Evolutionary conservation across 2,797 vertebrate species (phyloP).

Genomic region (Aselliscus stoliczkanus): DNA sequence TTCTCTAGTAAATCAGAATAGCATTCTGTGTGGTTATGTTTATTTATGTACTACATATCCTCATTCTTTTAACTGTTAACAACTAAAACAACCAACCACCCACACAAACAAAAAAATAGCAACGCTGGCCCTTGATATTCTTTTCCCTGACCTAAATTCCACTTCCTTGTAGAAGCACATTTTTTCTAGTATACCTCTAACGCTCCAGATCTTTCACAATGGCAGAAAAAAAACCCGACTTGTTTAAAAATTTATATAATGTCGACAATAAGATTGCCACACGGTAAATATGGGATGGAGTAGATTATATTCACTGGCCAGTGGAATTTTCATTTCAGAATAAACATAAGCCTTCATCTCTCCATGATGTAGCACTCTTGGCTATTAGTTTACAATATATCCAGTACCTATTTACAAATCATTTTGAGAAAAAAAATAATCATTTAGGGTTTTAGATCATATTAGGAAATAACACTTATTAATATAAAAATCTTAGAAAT

Average conservation of each 20-base stretch:
- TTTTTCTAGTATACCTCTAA: constrained; percentile 1
- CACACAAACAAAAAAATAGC: not conserved
- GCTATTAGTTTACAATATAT: constrained; percentile 69
- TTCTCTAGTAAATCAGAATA: constrained; percentile 38
- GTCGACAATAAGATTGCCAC: constrained; percentile 68
- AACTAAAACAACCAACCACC: not conserved
- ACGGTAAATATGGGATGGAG: constrained; percentile 73
- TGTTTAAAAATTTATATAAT: constrained; percentile 68
- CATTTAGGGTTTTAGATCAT: constrained; percentile 77
- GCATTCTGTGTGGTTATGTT: constrained; percentile 31
- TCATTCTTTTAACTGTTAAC: constrained; percentile 16
- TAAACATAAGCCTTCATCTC: not conserved
- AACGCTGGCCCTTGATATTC: not conserved
- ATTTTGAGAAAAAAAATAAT: constrained; percentile 82
- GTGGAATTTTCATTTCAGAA: constrained; percentile 45
- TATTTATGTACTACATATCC: constrained; percentile 11
- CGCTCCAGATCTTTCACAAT: constrained; percentile 48
- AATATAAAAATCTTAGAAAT: constrained; percentile 81
- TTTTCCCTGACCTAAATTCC: constrained; percentile 32
- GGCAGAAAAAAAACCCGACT: constrained; percentile 63
- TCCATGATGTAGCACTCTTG: constrained; percentile 56
- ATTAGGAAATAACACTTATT: constrained; percentile 73
- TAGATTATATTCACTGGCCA: constrained; percentile 44
- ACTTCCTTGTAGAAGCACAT: not conserved
- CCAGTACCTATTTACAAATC: constrained; percentile 78